Evolutionary conservation across 2,113 vertebrate species (phyloP).

Genomic region (Chelonoidis abingdonii): DNA sequence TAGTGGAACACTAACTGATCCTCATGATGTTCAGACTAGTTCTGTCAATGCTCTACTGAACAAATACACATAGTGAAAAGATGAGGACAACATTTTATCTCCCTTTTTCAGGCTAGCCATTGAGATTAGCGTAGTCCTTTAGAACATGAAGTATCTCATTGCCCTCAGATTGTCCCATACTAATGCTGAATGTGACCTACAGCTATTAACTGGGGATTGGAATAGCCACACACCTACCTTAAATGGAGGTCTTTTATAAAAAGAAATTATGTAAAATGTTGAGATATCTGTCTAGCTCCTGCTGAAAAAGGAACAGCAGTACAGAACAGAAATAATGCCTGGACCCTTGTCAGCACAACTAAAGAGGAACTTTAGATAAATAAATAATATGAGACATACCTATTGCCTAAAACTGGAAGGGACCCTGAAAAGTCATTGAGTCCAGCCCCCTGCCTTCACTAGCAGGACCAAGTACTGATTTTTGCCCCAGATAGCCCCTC

Average conservation of each 20-base stretch:
- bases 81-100: fast-evolving
- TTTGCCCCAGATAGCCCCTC: too few species aligned
- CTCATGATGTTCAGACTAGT: background rate
- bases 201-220: background rate
- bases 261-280: background rate
- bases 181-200: fast-evolving
- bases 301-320: background rate
- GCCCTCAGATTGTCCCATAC: background rate
- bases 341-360: background rate
- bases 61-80: background rate
- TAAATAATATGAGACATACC: too few species aligned
- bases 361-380: background rate
- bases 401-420: too few species aligned
- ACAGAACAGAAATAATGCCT: background rate
- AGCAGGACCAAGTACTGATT: too few species aligned
- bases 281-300: background rate
- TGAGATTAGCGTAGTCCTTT: background rate
- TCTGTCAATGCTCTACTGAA: fast-evolving
- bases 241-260: fast-evolving
- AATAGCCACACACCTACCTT: fast-evolving
- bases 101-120: fast-evolving
- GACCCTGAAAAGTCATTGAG: too few species aligned
- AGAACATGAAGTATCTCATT: background rate
- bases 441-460: too few species aligned
- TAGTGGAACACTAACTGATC: background rate